Evolutionary conservation across 2,888 invertebrate genomes (phyloP).

Genomic region (Chrysomela aeneicollis): DNA sequence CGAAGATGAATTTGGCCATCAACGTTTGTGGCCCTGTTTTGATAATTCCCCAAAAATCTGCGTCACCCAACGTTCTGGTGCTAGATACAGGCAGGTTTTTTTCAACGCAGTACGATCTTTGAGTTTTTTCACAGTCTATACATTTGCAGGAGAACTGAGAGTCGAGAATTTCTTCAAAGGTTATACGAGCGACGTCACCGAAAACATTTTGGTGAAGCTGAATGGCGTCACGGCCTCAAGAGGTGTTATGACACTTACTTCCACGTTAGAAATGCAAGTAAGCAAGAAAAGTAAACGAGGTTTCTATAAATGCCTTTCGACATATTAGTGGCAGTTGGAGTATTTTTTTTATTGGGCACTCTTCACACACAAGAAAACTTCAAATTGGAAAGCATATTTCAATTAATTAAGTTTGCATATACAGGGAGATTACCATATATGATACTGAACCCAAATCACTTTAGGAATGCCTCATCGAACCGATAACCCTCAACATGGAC

Average conservation of each 20-base stretch:
- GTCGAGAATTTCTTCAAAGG: conserved; percentile 80
- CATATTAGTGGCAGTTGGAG: no score
- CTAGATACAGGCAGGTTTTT: conserved; percentile 72
- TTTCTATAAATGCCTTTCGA: no score
- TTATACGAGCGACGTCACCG: conserved; percentile 65
- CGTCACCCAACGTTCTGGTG: conserved; percentile 78
- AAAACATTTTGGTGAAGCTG: conserved; percentile 76
- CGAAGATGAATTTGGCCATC: conserved; percentile 57
- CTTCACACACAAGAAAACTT: no score
- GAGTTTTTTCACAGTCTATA: neutral
- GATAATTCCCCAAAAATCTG: conserved; percentile 80
- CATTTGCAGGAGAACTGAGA: conserved; percentile 70
- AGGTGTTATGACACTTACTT: conserved; percentile 77
- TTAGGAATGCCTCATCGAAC: conserved; percentile 79
- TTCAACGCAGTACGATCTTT: no score
- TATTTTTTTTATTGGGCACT: no score
- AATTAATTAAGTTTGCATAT: no score
- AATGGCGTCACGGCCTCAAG: conserved; percentile 73
- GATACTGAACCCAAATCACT: conserved; percentile 30
- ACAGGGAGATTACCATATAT: no score
- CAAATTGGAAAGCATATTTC: no score
- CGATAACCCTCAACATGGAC: conserved; percentile 75
- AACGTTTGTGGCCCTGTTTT: conserved; percentile 74
- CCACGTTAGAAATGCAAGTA: conserved; percentile 77
- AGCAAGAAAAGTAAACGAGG: neutral